A percentile compares a stretch with the other conserved stretches of the same genome.
phyloP scores from a whole-genome alignment of 2,888 invertebrate genomes.

The Imbricaverruca yamaguchii region DNA sequence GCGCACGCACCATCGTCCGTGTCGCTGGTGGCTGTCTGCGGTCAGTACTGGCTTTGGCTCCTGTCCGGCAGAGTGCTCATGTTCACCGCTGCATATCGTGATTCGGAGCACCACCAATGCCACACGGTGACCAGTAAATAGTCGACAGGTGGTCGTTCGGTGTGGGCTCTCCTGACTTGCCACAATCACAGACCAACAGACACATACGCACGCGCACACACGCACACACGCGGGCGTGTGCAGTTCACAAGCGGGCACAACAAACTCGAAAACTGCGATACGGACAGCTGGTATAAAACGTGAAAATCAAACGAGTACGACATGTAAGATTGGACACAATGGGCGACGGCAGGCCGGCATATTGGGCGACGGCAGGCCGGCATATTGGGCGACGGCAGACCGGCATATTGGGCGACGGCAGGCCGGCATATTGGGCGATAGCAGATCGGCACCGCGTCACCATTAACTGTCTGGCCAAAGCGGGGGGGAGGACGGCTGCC shows the following conservation, averaged over 20 bases:
- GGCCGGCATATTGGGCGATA: too few relatives aligned
- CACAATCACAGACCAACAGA: not conserved
- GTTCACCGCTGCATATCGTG: not conserved
- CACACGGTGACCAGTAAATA: not conserved
- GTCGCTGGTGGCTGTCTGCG: not conserved
- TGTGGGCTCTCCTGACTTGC: not conserved
- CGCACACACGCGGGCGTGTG: too few relatives aligned
- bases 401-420: too few relatives aligned
- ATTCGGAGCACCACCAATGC: not conserved
- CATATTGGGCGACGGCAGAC: too few relatives aligned
- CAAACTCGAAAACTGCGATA: not conserved
- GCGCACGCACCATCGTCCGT: not conserved
- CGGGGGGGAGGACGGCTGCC: too few relatives aligned
- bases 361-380: too few relatives aligned
- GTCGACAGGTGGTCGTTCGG: not conserved
- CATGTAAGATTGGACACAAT: too few relatives aligned
- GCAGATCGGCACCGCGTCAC: too few relatives aligned
- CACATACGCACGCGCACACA: not conserved
- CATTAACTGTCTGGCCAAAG: too few relatives aligned
- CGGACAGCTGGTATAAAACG: conserved; percentile 13
- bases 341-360: too few relatives aligned
- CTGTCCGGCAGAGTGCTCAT: not conserved
- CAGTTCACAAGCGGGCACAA: too few relatives aligned
- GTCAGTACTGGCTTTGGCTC: not conserved
- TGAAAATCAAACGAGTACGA: not conserved